Base-by-base conservation (phyloP, 2,797 vertebrate species). In the Brotula barbata region DNA sequence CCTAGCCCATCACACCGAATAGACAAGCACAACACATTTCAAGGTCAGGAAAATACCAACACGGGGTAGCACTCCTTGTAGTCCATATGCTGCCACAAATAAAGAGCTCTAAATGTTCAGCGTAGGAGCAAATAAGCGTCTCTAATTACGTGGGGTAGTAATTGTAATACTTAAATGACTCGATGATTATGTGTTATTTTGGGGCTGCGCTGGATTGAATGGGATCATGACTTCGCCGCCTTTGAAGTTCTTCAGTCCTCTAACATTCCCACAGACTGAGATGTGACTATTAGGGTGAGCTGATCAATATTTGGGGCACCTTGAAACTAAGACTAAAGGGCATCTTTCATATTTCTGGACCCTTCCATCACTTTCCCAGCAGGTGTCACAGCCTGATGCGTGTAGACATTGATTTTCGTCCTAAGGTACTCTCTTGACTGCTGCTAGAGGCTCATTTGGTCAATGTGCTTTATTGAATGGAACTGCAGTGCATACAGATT, bases 331-430 rank as follows among this genome's bases (percentile, higher is more conserved):
- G 79, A 83, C 74, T 70, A 63, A 87, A 64, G 73, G 43, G 47
- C 44, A 53, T 57, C 55, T 86, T 82, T 80, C 76, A 80, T 83
- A 83, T 84, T 76, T 62, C 56, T 60, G 55, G 42, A 75, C 67
- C 49, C 52, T 17, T 44, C 39, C 43, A 52, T 82, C 68, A 60
- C 58, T 71, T 68, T 66, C 54, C 57, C 62, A 68, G 71, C 6
- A 11, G 63, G 74, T 40, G 68, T 73, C 19, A 47, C 55, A 41
- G 63, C 31, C 42, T 61, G 53, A 37, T 60, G 64, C 73, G 49
- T 49, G 41, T 52, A 42, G 46, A 62, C 62, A 82, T 80, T 37
- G 77, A 84, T 77, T 80, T 78, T 70, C 64, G 68, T 64, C 77
- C 42, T 52, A 55, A 75, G 64, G 48, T 7, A 36, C 31, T 36